phyloP scores from a whole-genome alignment of 2,797 vertebrate species.

The Cephalopachus bancanus region DNA sequence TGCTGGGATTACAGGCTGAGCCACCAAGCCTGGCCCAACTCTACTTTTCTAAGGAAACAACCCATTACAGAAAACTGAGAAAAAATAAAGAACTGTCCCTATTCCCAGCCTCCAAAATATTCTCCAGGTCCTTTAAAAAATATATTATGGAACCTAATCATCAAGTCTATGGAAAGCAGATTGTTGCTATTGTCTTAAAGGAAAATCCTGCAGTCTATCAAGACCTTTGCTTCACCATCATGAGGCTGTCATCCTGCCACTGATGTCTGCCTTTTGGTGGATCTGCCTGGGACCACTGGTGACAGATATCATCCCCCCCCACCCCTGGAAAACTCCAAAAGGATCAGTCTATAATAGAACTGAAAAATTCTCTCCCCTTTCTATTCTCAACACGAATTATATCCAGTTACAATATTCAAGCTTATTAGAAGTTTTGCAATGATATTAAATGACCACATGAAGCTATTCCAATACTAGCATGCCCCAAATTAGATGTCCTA shows the following conservation, averaged over 20 bases:
- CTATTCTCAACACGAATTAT: slow-evolving; percentile 18
- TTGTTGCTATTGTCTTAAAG: not conserved
- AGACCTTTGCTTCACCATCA: not conserved
- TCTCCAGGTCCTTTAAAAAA: not conserved
- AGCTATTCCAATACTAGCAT: not conserved
- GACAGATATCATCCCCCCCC: not conserved
- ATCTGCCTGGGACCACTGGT: not conserved
- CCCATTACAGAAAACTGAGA: not conserved
- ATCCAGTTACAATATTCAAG: slow-evolving; percentile 28
- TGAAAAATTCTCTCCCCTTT: not conserved
- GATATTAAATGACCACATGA: not conserved
- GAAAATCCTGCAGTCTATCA: not conserved
- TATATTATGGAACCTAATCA: not conserved
- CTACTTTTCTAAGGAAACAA: slow-evolving; percentile 2
- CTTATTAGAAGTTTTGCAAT: slow-evolving; percentile 40
- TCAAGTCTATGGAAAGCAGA: not conserved
- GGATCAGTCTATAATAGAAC: not conserved
- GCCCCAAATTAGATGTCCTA: not conserved
- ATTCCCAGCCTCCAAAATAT: not conserved
- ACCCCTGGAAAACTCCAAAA: not conserved
- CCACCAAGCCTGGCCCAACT: too few relatives aligned
- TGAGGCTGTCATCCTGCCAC: not conserved
- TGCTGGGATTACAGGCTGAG: too few relatives aligned
- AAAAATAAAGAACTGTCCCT: not conserved
- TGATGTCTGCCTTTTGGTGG: not conserved